Evolutionary conservation across 2,797 vertebrate genomes (phyloP), one percentile per base, ranked within the genome.

Genomic region (Channa striata): DNA sequence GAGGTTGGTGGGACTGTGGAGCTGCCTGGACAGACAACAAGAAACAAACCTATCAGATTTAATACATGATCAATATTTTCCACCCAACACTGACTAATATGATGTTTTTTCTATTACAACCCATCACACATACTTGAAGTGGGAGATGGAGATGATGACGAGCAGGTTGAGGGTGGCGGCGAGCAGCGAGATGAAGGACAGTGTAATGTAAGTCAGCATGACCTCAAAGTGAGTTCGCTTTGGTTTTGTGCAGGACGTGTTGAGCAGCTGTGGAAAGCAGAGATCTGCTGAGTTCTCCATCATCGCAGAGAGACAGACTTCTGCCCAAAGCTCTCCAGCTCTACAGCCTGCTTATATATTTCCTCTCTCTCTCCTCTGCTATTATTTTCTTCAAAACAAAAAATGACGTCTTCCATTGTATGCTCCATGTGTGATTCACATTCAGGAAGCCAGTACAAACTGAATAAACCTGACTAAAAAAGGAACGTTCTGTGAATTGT

Each of bases 121-220:
- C 11, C 2, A 5, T 49, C 19, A 10, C 43, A 19, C 10, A n/a
- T 30, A 63, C 71, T n/a, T 74, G 65, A 94, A 95, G 88, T 89
- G 91, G 0, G 72, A 92, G 65, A 94, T 88, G 48, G 93, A 93
- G 72, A 94, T 12, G 0, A 94, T 92, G 72, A 95, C 84, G 34
- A 91, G 70, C 42, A 93, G 78, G 48, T 94, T 95, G 13, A 93
- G 93, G 30, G 81, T 72, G 14, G 93, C 8, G 0, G 92, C 94
- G 80, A 93, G 34, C 8, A 84, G 7, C 16, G 74, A 78, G 57
- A 86, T 37, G 48, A 12, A 70, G 17, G 72, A 67, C 37, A 89
- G 63, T 1, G 83, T n/a, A 1, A 59, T 20, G 50, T 70, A 81
- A 14, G 23, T 25, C 1, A 67, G 3, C 1, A 68, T 5, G 2